Evolutionary conservation across 2,113 vertebrate genomes (phyloP).

Genomic region (Laticauda colubrina): DNA sequence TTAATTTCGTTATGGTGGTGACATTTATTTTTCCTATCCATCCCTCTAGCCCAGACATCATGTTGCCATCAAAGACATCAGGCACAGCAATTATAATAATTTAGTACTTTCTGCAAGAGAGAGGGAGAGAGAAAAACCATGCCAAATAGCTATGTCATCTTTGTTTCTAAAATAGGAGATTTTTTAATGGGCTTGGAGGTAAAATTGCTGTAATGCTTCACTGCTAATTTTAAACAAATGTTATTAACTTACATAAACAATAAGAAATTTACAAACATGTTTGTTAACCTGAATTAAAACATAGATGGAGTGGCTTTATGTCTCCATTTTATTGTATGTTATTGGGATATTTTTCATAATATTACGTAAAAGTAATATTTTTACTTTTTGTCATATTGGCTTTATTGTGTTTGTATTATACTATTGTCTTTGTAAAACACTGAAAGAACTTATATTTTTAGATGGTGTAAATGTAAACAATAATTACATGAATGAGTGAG

Average conservation of each 20-base stretch:
- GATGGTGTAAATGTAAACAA: neutral
- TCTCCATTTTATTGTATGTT: neutral
- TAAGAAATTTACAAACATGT: neutral
- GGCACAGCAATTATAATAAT: neutral
- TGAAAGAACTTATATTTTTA: neutral
- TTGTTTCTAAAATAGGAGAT: neutral
- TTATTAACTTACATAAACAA: neutral
- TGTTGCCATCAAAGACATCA: neutral
- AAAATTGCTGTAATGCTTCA: neutral
- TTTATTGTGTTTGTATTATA: neutral
- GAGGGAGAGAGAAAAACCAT: neutral
- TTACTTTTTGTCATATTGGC: neutral
- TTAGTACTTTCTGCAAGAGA: neutral
- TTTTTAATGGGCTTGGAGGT: neutral
- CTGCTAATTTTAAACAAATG: neutral
- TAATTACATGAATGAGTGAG: neutral
- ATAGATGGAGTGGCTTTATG: neutral
- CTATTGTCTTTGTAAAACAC: neutral
- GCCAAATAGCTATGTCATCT: neutral
- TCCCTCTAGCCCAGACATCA: neutral
- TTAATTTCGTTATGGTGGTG: neutral
- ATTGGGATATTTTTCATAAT: neutral
- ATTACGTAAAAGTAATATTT: neutral
- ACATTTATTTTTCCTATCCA: neutral
- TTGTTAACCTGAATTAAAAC: neutral